Conservation (phyloP, 2,888 invertebrate genomes). For the Atherix ibis region DNA sequence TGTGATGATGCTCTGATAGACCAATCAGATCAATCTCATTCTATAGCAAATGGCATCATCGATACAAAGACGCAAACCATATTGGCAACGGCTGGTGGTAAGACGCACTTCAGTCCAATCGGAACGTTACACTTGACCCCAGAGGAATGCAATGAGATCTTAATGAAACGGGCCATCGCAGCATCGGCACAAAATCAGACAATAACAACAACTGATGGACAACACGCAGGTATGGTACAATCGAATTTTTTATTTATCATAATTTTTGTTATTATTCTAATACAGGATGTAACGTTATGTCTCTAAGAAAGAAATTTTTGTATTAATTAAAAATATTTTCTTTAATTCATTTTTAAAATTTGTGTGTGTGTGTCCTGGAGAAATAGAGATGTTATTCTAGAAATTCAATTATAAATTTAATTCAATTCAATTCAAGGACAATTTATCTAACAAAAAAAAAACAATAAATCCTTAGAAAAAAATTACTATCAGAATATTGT, state of each 20-base stretch:
- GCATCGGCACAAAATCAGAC: constrained; percentile 38
- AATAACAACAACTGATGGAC: constrained; percentile 30
- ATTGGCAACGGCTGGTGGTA: constrained; percentile 25
- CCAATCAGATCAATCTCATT: constrained; percentile 28
- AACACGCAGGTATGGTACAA: constrained; percentile 17
- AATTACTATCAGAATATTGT: no score
- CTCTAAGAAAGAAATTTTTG: background rate
- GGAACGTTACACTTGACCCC: constrained; percentile 58
- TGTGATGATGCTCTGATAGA: constrained; percentile 30
- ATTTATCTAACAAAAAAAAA: no score
- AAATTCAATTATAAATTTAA: no score
- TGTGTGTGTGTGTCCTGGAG: no score
- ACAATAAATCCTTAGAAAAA: no score
- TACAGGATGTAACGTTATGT: constrained; percentile 1
- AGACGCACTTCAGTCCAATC: constrained; percentile 48
- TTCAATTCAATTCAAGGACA: no score
- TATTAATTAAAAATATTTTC: background rate
- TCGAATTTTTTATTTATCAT: constrained; percentile 1
- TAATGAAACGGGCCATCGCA: constrained; percentile 58
- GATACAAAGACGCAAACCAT: constrained; percentile 33
- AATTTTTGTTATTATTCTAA: background rate
- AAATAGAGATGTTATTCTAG: no score
- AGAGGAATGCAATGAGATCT: constrained; percentile 62
- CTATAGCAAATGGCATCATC: constrained; percentile 30
- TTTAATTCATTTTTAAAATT: no score